Evolutionary conservation across 2,888 invertebrate genomes (phyloP), one percentile per base, ranked within the genome.

Genomic region (Aleiodes alternator): DNA sequence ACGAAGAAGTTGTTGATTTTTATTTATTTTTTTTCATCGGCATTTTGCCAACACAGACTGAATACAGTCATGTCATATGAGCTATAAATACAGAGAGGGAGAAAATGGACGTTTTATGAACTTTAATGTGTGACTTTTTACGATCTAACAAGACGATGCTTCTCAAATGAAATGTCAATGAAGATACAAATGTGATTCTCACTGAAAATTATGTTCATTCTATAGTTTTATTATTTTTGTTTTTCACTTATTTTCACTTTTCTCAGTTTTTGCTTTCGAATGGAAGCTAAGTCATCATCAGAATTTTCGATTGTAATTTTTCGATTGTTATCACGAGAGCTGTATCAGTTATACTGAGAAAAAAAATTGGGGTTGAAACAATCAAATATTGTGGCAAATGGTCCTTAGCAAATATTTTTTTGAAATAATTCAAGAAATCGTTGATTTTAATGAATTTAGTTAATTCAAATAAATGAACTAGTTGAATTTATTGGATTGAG

Each of bases 51-150:
- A 59, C 72, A 51, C 68, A n/a, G n/a, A n/a, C n/a, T n/a, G n/a
- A n/a, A n/a, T n/a, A n/a, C n/a, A 59, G 34, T 57, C 64, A 55
- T 75, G 70, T 75, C 75, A 75, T 71, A 75, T 71, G 55, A 75
- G 55, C 75, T 75, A 75, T 75, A 75, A 75, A 75, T 75, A 75
- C 34, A 11, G 31, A 34, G 38, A 48, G 57, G 23, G 38, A 48
- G 57, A 56, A 38, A 34, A 16, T 53, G 68, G 68, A 68, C 59
- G 71, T 72, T 75, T 75, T 71, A 75, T 75, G 69, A 72, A 76
- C 75, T 76, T 69, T 57, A 76, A 76, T 76, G 72, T 72, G 31
- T 43, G 69, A 56, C 38, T 76, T 76, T 76, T 76, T 72, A 76
- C 69, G 72, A 76, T 50, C 72, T 56, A 12, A 51, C 59, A 72